These are phyloP conservation scores for Stigmatopora nigra DNA, from an alignment of 2,113 vertebrate genomes.

Conservation along the genomic window DNA sequence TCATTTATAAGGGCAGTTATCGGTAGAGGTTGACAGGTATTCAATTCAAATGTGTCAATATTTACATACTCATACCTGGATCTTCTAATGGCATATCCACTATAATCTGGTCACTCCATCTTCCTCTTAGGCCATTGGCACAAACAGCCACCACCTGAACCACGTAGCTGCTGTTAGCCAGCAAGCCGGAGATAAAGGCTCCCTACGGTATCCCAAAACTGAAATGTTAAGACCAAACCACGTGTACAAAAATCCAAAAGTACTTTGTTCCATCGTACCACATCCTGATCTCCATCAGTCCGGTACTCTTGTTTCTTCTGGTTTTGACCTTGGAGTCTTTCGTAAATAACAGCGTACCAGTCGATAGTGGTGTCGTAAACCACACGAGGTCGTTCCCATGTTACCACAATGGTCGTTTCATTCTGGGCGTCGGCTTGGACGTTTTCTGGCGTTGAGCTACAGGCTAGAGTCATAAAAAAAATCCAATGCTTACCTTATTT, in stretches of 20 bases:
- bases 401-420: constrained; percentile 89
- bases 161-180: constrained; percentile 91
- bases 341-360: constrained; percentile 87
- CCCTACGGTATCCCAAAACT: constrained; percentile 66
- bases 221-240: neutral
- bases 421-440: constrained; percentile 89
- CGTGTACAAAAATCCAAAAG: neutral
- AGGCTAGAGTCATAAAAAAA: constrained; percentile 66
- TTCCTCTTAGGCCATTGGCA: constrained; percentile 83
- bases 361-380: constrained; percentile 88
- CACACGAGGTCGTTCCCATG: constrained; percentile 84
- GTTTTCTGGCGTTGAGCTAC: constrained; percentile 90
- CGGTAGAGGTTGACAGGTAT: too few relatives aligned
- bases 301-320: constrained; percentile 83
- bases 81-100: constrained; percentile 91
- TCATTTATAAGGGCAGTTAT: too few relatives aligned
- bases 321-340: constrained; percentile 80
- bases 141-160: constrained; percentile 93
- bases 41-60: neutral
- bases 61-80: constrained; percentile 68
- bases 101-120: constrained; percentile 87
- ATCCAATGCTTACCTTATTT: neutral
- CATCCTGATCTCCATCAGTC: constrained; percentile 95
- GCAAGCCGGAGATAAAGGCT: constrained; percentile 83
- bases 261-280: constrained; percentile 74